Evolutionary conservation across 2,113 vertebrate species (phyloP).

Genomic region (Stegastes partitus): DNA sequence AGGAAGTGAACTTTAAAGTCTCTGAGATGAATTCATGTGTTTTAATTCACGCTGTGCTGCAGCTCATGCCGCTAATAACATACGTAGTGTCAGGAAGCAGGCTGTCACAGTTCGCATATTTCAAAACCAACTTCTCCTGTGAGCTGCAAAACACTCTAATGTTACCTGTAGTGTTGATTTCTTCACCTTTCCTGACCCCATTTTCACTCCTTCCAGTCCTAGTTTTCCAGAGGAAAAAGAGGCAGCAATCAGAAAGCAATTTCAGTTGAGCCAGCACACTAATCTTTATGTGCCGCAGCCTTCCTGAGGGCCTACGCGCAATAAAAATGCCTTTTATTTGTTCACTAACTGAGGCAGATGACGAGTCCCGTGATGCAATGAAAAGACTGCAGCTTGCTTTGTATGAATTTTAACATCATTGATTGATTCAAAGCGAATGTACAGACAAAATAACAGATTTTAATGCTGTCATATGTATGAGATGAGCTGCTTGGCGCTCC

Average conservation of each 20-base stretch:
- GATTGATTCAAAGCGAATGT: not conserved
- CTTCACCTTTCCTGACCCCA: not conserved
- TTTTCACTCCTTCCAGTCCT: not conserved
- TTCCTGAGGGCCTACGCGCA: not conserved
- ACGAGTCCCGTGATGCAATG: not conserved
- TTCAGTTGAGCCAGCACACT: not conserved
- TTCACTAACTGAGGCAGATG: not conserved
- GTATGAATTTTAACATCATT: not conserved
- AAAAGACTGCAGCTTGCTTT: not conserved
- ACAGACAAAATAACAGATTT: not conserved
- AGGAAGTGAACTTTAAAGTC: not conserved
- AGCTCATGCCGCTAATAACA: not conserved
- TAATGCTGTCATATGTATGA: not conserved
- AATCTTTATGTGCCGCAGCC: not conserved
- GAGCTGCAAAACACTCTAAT: not conserved
- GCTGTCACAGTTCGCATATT: not conserved
- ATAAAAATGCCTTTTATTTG: not conserved
- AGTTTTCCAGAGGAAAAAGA: not conserved
- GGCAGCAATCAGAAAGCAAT: not conserved
- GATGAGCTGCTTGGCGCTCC: not conserved
- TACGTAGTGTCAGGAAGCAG: not conserved
- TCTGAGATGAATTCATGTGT: not conserved
- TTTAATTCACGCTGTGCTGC: not conserved
- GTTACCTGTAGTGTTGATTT: not conserved
- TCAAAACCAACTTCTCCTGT: too few relatives aligned